These are phyloP conservation scores for Lamellibrachia luymesi DNA, from an alignment of 1,140 invertebrate genomes.

Conservation along the genomic window DNA sequence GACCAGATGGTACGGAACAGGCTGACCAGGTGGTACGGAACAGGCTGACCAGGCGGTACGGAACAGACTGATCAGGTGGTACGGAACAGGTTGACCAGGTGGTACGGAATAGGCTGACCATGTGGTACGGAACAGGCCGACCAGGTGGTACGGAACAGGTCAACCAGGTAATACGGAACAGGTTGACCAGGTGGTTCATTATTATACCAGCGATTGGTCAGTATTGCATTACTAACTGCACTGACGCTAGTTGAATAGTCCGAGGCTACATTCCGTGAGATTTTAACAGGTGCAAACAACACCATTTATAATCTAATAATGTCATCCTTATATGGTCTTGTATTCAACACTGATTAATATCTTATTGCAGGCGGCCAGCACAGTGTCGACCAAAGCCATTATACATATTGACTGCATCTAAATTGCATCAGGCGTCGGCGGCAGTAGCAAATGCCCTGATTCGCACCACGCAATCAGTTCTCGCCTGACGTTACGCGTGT, in stretches of 20 bases:
- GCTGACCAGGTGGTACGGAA: not conserved
- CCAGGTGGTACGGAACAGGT: not conserved
- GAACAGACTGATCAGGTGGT: not conserved
- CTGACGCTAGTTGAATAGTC: not conserved
- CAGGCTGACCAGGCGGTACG: no score
- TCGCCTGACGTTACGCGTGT: not conserved
- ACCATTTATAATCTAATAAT: not conserved
- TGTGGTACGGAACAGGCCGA: not conserved
- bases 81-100: not conserved
- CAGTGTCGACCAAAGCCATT: not conserved
- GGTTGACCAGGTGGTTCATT: not conserved
- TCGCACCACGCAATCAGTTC: not conserved
- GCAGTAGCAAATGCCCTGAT: not conserved
- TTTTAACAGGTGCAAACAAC: not conserved
- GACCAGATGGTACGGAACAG: no score
- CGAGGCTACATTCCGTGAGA: not conserved
- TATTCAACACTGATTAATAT: not conserved
- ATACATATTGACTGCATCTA: not conserved
- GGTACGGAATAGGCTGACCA: not conserved
- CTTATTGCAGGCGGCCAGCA: not conserved
- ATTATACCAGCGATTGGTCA: not conserved
- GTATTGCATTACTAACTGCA: not conserved
- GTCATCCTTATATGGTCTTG: not conserved
- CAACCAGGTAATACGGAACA: not conserved
- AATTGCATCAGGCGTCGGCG: not conserved